phyloP scores from a whole-genome alignment of 2,888 invertebrate species.

The Resseliella maxima region DNA sequence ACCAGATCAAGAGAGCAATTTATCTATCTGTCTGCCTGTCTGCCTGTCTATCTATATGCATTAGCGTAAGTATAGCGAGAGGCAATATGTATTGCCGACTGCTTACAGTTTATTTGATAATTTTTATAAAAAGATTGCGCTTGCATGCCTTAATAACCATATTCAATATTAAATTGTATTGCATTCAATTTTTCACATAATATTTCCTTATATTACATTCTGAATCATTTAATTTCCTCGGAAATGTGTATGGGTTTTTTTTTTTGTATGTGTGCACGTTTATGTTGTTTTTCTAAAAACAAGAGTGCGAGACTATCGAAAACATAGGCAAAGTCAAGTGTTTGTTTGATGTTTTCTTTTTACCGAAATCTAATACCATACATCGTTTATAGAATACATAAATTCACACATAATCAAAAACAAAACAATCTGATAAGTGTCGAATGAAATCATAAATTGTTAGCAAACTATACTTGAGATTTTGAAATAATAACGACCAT shows the following conservation, averaged over 20 bases:
- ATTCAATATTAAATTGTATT: background rate
- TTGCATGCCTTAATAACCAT: background rate
- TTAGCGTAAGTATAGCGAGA: background rate
- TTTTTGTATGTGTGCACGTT: no score
- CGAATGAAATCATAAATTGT: background rate
- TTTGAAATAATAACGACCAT: no score
- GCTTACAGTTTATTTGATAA: background rate
- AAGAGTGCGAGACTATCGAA: background rate
- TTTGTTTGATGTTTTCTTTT: constrained; percentile 28
- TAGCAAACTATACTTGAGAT: no score
- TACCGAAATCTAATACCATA: background rate
- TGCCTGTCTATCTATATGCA: background rate
- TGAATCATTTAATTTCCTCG: background rate
- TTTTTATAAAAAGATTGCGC: constrained; percentile 30
- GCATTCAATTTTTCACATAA: constrained; percentile 20
- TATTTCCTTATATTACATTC: background rate
- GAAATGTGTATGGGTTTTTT: background rate
- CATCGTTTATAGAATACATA: no score
- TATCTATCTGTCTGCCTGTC: background rate
- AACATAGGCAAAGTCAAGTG: background rate
- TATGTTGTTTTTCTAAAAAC: background rate
- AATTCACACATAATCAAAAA: background rate
- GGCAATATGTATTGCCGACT: background rate
- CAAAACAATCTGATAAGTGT: background rate
- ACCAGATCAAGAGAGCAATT: background rate